Base-by-base conservation (phyloP, 2,888 invertebrate species). In the Pseudolycoriella hygida region DNA sequence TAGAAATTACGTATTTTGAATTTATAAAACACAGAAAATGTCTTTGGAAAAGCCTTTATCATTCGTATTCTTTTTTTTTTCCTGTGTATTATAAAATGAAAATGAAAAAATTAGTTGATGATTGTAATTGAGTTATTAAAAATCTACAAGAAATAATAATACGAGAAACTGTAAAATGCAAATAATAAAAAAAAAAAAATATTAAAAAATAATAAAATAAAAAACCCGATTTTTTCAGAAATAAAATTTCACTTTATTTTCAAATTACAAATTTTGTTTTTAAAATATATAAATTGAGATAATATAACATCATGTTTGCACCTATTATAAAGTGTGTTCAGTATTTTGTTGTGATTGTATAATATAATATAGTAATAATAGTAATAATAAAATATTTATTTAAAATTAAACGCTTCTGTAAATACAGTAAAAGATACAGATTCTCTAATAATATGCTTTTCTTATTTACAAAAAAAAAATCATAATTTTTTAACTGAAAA, bases 231-330 rank as follows among this genome's bases (percentile, higher is more conserved):
- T 31, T 43, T 5, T 30, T 5, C 19, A 32, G 25, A 10, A 14
- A 43, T 17, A 34, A 17, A 34, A 43, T 43, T 34, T 43, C 3
- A 17, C 17, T 40, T 40, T 40, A 40, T 40, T 25, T 25, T 40
- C 19, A 37, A 37, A 37, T 14, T 37, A 37, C 37, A 37, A 15
- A 14, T 37, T 37, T 37, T 12, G n/a, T 37, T 37, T 15, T 18
- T 17, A 40, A 12, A 40, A 15, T 40, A 18, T 18, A 15, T 12
- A 15, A 40, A 40, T 15, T 40, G 12, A 12, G 17, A 40, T 18
- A 40, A 40, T 40, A 40, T 17, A 40, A 40, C 40, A 40, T 40
- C 40, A 40, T 40, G 40, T 40, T 25, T 40, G 40, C 40, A 40
- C 40, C 40, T 17, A 15, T 15, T 18, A 18, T 12, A 18, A 15